Evolutionary conservation across 92 coral and sea anemone species (phyloP), one percentile per base, ranked within the genome.

Genomic region (Siderastrea radians): DNA sequence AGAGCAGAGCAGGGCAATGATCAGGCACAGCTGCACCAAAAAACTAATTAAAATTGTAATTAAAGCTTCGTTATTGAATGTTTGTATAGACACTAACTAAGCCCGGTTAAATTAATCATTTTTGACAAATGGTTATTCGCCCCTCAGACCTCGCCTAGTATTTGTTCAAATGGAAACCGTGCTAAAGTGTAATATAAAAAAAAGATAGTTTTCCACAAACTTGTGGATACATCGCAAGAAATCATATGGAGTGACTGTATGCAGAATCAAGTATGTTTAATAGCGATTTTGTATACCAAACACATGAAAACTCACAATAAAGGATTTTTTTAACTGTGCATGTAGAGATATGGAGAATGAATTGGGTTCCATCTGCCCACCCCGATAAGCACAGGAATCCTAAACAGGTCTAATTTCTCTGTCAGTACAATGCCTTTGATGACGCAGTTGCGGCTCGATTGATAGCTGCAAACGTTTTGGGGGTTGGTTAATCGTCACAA

Each of bases 1-100:
- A 64, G 26, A 70, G 80, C 46, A 57, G 38, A 26, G 38, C 38
- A 26, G 64, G 44, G 3, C 38, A 15, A 13, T 8, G 67, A 68
- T 58, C 44, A 17, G 67, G 53, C 67, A 11, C 72, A 49, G 10
- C 61, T 26, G 52, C 77, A 58, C 19, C 16, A 13, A 49, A 73
- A 74, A 73, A 16, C 17, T 62, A 61, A 14, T 74, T 59, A 64
- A 63, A 84, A 16, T 3, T 74, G 73, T 62, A 73, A 84, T 62
- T 50, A 84, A 84, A 72, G 63, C 87, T 84, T 49, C 15, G 62
- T 59, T 74, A 60, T 15, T 15, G 49, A 83, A 10, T 61, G 62
- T 71, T 49, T 72, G 48, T 57, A 46, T 3, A 62, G 60, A 83
- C 64, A 49, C 7, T 7, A 49, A 13, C 13, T 84, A 61, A 49